Percentiles rank a stretch among this genome's conserved stretches.
These are phyloP conservation scores for Acarapis woodi DNA, from an alignment of 1,140 invertebrate genomes.

Conservation along the genomic window DNA sequence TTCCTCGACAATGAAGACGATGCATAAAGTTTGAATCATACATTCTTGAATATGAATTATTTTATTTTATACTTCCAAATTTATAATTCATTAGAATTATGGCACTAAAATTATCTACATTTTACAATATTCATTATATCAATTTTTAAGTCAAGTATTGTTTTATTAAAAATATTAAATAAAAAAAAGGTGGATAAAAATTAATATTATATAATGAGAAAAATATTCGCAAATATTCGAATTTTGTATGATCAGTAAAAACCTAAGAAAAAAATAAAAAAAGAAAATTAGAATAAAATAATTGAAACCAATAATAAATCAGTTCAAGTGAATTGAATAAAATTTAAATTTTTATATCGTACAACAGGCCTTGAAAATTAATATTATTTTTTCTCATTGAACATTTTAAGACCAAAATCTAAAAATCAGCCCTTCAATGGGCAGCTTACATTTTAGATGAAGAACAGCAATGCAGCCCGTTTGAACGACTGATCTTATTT, in stretches of 20 bases:
- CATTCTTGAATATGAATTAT: not conserved
- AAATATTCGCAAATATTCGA: too few species aligned
- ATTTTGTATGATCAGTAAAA: not conserved
- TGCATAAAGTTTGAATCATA: not conserved
- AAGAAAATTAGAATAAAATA: not conserved
- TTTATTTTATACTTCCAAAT: not conserved
- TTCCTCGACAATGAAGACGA: not conserved
- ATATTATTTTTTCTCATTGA: not conserved
- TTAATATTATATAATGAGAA: too few species aligned
- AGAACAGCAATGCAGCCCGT: conserved; percentile 8
- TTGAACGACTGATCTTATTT: conserved; percentile 8
- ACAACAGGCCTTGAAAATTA: not conserved
- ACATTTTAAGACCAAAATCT: too few species aligned
- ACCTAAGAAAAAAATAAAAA: not conserved
- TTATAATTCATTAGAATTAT: not conserved
- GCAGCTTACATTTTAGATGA: conserved; percentile 8
- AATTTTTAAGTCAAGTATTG: too few species aligned
- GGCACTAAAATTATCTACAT: too few species aligned
- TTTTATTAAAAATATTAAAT: too few species aligned
- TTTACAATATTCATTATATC: too few species aligned
- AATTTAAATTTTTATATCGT: not conserved
- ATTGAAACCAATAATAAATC: not conserved
- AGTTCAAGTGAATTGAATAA: not conserved
- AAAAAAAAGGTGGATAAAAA: too few species aligned
- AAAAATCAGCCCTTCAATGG: conserved; percentile 10